Evolutionary conservation across 1,140 invertebrate genomes (phyloP), one percentile per base, ranked within the genome.

Genomic region (Macrobrachium rosenbergii): DNA sequence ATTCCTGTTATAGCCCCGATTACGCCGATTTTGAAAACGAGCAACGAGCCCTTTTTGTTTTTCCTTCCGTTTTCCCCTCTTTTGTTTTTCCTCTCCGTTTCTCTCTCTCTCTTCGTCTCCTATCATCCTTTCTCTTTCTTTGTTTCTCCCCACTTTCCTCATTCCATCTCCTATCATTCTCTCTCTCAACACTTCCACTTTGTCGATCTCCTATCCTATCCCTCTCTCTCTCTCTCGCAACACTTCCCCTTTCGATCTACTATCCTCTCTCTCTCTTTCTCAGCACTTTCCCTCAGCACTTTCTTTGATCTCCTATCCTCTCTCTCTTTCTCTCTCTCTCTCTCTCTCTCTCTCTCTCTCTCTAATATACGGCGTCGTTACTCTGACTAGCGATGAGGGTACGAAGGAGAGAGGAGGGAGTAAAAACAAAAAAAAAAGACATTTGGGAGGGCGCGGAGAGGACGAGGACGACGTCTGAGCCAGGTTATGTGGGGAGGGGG

Each of bases 331-430:
- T 3, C 28, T 37, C 3, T 37, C 28, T 37, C 28, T 3, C 28
- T 37, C 28, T 37, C 28, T 37, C 28, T 37, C 28, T 37, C 28
- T 37, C 28, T 37, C 28, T 37, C 28, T 37, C 28, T 37, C 28
- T 37, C 28, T 37, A 37, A 37, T 37, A 37, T 37, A 37, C 28
- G 28, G 28, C 28, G 28, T 37, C 28, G 14, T 28, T 73, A 21
- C 43, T 19, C 23, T 2, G 28, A 67, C 28, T 21, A 67, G n/a
- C 23, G 19, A 37, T 23, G 67, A 72, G 67, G 19, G 67, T 23
- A 37, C 21, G 67, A 72, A 37, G 37, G 67, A 72, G 67, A 72
- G 67, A 72, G 10, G 69, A 73, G 69, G 21, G 69, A 73, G 69
- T n/a, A n/a, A 23, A 43, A 23, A 43, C 19, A 43, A 73, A 43